Conservation (phyloP, 2,797 vertebrate genomes). For the Parotocinclus haroldoi region DNA sequence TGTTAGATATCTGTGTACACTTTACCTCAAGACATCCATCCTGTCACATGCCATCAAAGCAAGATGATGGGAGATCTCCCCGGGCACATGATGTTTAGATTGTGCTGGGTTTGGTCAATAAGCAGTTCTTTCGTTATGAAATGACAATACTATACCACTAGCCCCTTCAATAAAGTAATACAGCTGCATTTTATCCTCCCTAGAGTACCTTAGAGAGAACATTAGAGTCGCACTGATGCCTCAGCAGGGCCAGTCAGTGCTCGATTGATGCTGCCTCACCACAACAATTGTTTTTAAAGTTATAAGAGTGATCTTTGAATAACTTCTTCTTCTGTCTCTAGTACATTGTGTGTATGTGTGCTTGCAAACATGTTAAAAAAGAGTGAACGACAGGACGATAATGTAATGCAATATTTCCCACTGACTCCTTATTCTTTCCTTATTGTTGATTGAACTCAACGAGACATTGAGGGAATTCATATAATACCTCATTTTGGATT, state of each 20-base stretch:
- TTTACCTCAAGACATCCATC: conserved; percentile 9
- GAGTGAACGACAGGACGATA: neutral
- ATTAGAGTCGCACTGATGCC: conserved; percentile 47
- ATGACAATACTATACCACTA: conserved; percentile 36
- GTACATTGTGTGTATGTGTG: neutral
- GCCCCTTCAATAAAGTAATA: conserved; percentile 41
- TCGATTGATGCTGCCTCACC: conserved; percentile 43
- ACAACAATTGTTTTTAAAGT: conserved; percentile 36
- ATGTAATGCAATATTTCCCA: conserved; percentile 5
- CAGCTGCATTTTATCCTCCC: conserved; percentile 35
- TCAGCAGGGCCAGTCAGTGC: conserved; percentile 29
- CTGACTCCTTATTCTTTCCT: conserved; percentile 14
- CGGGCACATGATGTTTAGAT: conserved; percentile 32
- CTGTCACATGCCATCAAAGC: conserved; percentile 26
- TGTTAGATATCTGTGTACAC: conserved; percentile 4
- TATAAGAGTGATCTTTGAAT: conserved; percentile 52
- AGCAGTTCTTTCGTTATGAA: conserved; percentile 14
- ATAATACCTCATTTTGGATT: conserved; percentile 1
- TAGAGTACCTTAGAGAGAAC: conserved; percentile 40
- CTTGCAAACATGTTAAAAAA: no score
- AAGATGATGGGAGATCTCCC: conserved; percentile 26
- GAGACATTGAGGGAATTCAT: neutral
- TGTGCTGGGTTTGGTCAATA: conserved; percentile 20
- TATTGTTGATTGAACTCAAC: conserved; percentile 9
- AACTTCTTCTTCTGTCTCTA: conserved; percentile 16